phyloP scores from a whole-genome alignment of 2,113 vertebrate species.

The Bos javanicus region DNA sequence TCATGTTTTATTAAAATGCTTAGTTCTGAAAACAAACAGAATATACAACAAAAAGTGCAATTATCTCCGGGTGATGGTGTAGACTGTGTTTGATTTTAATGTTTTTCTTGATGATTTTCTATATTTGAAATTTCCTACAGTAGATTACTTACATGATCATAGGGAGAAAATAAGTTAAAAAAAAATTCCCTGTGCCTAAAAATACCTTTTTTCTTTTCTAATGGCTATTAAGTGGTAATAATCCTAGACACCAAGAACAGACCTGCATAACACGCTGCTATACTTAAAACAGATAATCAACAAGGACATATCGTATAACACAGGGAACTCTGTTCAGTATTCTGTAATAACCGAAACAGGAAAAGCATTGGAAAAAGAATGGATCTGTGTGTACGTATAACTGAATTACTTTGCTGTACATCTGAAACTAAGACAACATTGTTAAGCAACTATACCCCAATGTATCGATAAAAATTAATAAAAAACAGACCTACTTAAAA shows the following conservation, averaged over 20 bases:
- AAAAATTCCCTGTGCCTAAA: background rate
- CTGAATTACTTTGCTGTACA: background rate
- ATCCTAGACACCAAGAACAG: background rate
- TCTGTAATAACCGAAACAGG: background rate
- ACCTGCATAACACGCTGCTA: background rate
- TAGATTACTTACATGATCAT: background rate
- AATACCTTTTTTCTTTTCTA: background rate
- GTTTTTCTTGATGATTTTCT: background rate
- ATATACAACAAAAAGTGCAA: background rate
- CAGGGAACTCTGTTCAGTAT: background rate
- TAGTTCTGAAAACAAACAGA: background rate
- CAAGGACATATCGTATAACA: background rate
- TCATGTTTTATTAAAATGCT: background rate
- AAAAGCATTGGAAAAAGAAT: background rate
- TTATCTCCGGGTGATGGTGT: background rate
- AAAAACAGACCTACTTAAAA: background rate
- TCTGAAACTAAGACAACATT: background rate
- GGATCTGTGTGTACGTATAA: fast-evolving
- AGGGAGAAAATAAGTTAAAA: background rate
- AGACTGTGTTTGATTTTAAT: background rate
- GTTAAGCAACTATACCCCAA: background rate
- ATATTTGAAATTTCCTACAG: background rate
- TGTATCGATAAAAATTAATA: background rate
- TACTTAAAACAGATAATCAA: background rate
- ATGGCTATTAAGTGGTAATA: background rate